Percentiles rank a stretch among this genome's conserved stretches.
Conservation (phyloP, 2,888 invertebrate species). For the Tenthredo notha region DNA sequence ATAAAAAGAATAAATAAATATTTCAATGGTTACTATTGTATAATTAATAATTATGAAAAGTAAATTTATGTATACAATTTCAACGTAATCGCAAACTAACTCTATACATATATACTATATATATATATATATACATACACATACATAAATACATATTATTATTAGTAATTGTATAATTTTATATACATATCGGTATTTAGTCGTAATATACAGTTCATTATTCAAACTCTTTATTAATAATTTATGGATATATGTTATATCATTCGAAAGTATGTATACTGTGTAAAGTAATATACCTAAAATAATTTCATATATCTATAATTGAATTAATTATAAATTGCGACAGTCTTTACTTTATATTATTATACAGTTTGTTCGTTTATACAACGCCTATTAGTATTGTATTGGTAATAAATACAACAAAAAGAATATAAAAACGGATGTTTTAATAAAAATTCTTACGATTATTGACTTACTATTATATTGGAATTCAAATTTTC, state of each 20-base stretch:
- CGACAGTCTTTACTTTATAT: conserved; percentile 41
- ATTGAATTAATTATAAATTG: conserved; percentile 41
- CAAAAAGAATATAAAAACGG: conserved; percentile 47
- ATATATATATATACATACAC: conserved; percentile 28
- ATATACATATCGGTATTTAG: conserved; percentile 60
- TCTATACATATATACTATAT: conserved; percentile 33
- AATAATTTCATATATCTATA: conserved; percentile 44
- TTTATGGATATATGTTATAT: neutral
- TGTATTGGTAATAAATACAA: conserved; percentile 62
- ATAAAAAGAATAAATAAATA: neutral
- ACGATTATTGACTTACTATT: neutral
- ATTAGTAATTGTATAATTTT: conserved; percentile 58
- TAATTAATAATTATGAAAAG: conserved; percentile 29
- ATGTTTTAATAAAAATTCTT: neutral
- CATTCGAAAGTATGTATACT: neutral
- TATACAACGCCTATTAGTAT: conserved; percentile 56
- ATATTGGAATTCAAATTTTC: neutral
- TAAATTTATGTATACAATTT: conserved; percentile 44
- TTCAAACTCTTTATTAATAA: conserved; percentile 44
- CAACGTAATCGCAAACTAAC: conserved; percentile 38
- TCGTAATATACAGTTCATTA: conserved; percentile 55
- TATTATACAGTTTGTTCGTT: conserved; percentile 37
- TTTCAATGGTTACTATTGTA: conserved; percentile 36
- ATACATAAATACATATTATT: conserved; percentile 41
- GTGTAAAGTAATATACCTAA: neutral